Evolutionary conservation across 2,888 invertebrate species (phyloP).

Genomic region (Spilarctia lutea): DNA sequence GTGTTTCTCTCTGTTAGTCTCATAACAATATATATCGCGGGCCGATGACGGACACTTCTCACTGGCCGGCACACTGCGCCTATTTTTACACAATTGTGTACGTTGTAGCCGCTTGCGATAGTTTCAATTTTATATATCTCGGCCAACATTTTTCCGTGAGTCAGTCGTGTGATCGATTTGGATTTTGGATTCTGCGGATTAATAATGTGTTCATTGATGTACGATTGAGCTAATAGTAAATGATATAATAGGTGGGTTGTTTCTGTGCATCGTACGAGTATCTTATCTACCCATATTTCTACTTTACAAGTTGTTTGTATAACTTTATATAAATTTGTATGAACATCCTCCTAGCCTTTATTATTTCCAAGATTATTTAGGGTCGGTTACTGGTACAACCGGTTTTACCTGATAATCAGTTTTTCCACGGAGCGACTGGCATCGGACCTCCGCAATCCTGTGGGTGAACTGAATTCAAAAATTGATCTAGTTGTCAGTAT

Average conservation of each 20-base stretch:
- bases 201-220: neutral
- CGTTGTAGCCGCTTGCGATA: constrained; percentile 51
- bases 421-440: too few relatives aligned
- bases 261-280: neutral
- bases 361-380: too few relatives aligned
- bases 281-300: neutral
- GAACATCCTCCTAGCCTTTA: too few relatives aligned
- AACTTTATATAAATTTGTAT: too few relatives aligned
- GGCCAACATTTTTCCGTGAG: constrained; percentile 4
- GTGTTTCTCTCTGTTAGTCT: constrained; percentile 41
- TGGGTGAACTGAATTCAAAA: too few relatives aligned
- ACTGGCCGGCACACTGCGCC: constrained; percentile 50
- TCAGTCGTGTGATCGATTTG: constrained; percentile 2
- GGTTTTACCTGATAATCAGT: too few relatives aligned
- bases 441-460: too few relatives aligned
- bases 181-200: constrained; percentile 4
- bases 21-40: constrained; percentile 66
- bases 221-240: neutral
- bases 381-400: too few relatives aligned
- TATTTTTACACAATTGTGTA: constrained; percentile 69
- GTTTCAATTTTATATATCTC: constrained; percentile 54
- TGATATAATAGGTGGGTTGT: neutral
- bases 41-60: constrained; percentile 72
- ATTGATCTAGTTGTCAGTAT: too few relatives aligned
- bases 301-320: too few relatives aligned